Evolutionary conservation across 2,797 vertebrate species (phyloP).

Genomic region (Centropyge bicolor): DNA sequence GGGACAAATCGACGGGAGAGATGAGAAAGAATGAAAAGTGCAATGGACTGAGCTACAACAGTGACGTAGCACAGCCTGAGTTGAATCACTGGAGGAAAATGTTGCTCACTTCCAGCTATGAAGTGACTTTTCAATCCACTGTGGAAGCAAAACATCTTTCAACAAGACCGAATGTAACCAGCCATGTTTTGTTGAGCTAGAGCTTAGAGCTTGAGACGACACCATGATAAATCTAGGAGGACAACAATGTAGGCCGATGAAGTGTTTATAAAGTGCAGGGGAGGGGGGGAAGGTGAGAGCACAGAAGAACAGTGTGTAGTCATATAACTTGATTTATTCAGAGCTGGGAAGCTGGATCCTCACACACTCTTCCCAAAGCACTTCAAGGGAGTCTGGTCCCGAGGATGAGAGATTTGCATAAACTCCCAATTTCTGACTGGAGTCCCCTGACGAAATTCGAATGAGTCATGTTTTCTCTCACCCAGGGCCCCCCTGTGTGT

Average conservation of each 20-base stretch:
- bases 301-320: constrained; percentile 42
- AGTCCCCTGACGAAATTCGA: constrained; percentile 41
- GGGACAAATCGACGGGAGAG: background rate
- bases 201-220: constrained; percentile 12
- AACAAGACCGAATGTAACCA: background rate
- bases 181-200: constrained; percentile 5
- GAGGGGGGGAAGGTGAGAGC: constrained; percentile 26
- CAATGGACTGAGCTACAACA: constrained; percentile 1
- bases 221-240: constrained; percentile 15
- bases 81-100: constrained; percentile 37
- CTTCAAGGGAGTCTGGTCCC: constrained; percentile 55
- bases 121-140: background rate
- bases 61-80: constrained; percentile 43
- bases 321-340: constrained; percentile 68
- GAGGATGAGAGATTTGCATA: constrained; percentile 57
- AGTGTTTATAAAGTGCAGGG: constrained; percentile 33
- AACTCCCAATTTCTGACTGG: constrained; percentile 47
- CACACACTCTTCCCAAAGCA: constrained; percentile 53
- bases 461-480: constrained; percentile 62
- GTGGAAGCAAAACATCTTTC: background rate
- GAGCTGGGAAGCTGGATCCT: constrained; percentile 31
- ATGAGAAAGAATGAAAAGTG: constrained; percentile 27
- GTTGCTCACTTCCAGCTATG: constrained; percentile 31
- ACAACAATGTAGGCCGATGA: constrained; percentile 42
- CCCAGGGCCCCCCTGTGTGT: background rate